These are phyloP conservation scores for Liasis olivaceus DNA, from an alignment of 2,797 vertebrate species.

Conservation along the genomic window DNA sequence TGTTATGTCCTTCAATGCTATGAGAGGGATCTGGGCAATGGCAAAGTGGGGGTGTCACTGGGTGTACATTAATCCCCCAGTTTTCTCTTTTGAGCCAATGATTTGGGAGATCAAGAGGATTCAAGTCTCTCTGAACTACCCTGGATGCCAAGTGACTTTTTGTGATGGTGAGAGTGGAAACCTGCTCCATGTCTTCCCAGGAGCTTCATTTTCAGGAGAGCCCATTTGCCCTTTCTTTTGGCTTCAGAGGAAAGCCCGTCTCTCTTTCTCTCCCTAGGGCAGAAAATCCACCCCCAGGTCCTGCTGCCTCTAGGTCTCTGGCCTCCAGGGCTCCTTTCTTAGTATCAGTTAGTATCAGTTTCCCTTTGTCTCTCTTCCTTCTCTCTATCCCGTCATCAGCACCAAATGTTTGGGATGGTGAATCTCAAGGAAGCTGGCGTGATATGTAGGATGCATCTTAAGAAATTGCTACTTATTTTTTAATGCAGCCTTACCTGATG, in stretches of 20 bases:
- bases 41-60: not conserved
- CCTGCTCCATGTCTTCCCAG: not conserved
- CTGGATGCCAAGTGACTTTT: not conserved
- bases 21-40: not conserved
- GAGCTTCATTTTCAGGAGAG: not conserved
- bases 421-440: not conserved
- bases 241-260: accelerated
- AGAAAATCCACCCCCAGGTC: not conserved
- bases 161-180: not conserved
- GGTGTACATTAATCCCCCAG: too few species aligned
- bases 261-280: not conserved
- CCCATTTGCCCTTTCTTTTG: not conserved
- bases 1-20: accelerated
- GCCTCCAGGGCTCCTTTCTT: not conserved
- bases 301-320: not conserved
- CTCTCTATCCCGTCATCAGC: not conserved
- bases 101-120: not conserved
- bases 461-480: not conserved
- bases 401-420: not conserved
- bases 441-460: not conserved
- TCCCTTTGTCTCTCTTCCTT: not conserved
- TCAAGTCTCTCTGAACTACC: not conserved
- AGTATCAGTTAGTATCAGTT: not conserved
- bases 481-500: not conserved
- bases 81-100: accelerated